Evolutionary conservation across 2,797 vertebrate genomes (phyloP), one percentile per base, ranked within the genome.

Genomic region (Pitangus sulphuratus): DNA sequence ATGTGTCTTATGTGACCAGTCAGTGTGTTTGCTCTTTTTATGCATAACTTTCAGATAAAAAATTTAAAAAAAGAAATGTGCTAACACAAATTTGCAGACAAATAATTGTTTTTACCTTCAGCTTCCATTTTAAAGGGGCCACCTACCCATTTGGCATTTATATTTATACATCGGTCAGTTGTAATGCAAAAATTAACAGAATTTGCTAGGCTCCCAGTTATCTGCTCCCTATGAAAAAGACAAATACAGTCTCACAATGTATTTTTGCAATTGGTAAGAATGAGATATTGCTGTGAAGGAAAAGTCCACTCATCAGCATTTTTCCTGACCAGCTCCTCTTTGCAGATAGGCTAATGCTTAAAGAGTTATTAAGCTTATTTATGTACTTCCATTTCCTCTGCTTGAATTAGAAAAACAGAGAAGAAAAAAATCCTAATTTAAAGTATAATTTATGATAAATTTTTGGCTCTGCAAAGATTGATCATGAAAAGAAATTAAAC

Each of bases 361-460:
- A 72, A 30, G 54, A 51, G 54, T 48, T 89, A 45, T 12, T 30
- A 85, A 85, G 42, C 26, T 89, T 91, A 66, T 86, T 89, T 91
- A 91, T 65, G 53, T 65, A 26, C 12, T 90, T 84, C 39, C 20
- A 62, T 78, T 89, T 94, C 77, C 65, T 69, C 78, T 89, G 57
- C 51, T 18, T 66, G 71, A 91, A 65, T 92, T 92, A 3, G 74
- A 82, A 94, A 74, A 89, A 40, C 37, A 81, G 53, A 75, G 26
- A 37, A 18, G 71, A 65, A 86, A 83, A 39, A 62, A 39, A 48
- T 69, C 28, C 62, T 62, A 62, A 78, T 91, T 83, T 88, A 76
- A 96, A 93, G 66, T 84, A 79, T 93, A 93, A 93, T 76, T 92
- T 90, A 84, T 93, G 61, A 68, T 90, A 82, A 69, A 68, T 66